A percentile compares a stretch with the other conserved stretches of the same genome.
phyloP scores from a whole-genome alignment of 2,797 vertebrate species.

The Nannoperca obscura region DNA sequence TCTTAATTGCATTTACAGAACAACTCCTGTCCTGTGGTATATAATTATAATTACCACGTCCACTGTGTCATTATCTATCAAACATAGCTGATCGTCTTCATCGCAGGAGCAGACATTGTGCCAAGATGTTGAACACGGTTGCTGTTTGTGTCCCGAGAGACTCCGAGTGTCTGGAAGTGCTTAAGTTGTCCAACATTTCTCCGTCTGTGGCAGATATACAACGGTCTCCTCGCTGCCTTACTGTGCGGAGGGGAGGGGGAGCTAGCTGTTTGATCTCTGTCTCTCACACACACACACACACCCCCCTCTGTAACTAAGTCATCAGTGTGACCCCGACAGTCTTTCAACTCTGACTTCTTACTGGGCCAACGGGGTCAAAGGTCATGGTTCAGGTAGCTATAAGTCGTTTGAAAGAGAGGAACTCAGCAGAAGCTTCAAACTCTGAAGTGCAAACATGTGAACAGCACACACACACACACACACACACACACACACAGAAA shows the following conservation, averaged over 20 bases:
- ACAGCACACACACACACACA: neutral
- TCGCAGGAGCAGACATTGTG: neutral
- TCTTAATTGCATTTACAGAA: too few relatives aligned
- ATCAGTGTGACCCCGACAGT: neutral
- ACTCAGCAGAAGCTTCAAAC: neutral
- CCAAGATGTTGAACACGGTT: too few relatives aligned
- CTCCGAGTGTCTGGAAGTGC: slow-evolving; percentile 26
- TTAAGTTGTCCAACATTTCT: slow-evolving; percentile 21
- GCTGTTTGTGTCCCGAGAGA: slow-evolving; percentile 10
- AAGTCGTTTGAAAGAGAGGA: neutral
- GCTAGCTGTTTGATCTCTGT: slow-evolving; percentile 38
- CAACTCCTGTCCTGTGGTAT: too few relatives aligned
- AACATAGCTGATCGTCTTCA: neutral
- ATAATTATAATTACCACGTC: too few relatives aligned
- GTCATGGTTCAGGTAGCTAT: slow-evolving; percentile 22
- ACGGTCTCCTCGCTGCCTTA: slow-evolving; percentile 12
- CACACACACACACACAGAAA: too few relatives aligned
- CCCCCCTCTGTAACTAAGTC: neutral
- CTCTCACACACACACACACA: neutral
- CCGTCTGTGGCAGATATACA: slow-evolving; percentile 31
- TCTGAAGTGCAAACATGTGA: neutral
- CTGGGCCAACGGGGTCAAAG: slow-evolving; percentile 20
- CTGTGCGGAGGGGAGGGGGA: slow-evolving; percentile 1
- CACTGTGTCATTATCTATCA: too few relatives aligned
- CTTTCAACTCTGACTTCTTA: slow-evolving; percentile 31